phyloP scores from a whole-genome alignment of 2,888 invertebrate genomes.

The Blera fallax region DNA sequence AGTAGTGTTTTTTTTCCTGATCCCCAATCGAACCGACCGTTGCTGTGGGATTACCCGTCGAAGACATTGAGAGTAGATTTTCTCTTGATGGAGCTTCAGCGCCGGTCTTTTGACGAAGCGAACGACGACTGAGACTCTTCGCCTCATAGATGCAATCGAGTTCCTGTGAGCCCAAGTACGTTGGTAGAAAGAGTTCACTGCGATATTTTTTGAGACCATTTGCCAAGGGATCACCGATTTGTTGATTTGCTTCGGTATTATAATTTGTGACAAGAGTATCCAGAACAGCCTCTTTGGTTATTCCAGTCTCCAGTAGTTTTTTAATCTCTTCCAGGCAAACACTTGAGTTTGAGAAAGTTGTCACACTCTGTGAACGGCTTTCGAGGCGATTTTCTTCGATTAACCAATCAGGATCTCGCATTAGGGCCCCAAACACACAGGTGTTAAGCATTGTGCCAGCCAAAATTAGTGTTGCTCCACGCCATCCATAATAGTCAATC shows the following conservation, averaged over 20 bases:
- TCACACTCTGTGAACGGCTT: slow-evolving; percentile 81
- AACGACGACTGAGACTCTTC: slow-evolving; percentile 79
- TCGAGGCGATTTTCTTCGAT: slow-evolving; percentile 81
- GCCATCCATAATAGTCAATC: slow-evolving; percentile 90
- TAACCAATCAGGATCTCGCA: slow-evolving; percentile 93
- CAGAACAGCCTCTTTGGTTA: slow-evolving; percentile 80
- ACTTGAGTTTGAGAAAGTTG: slow-evolving; percentile 81
- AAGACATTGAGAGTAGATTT: slow-evolving; percentile 80
- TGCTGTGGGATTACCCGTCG: slow-evolving; percentile 64
- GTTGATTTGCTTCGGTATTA: slow-evolving; percentile 82
- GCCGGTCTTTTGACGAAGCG: slow-evolving; percentile 78
- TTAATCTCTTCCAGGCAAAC: slow-evolving; percentile 83
- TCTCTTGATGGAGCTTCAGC: slow-evolving; percentile 79
- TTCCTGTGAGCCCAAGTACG: slow-evolving; percentile 79
- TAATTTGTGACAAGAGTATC: slow-evolving; percentile 81
- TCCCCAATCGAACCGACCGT: slow-evolving; percentile 57
- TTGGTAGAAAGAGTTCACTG: slow-evolving; percentile 81
- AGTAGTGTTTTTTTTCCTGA: slow-evolving; percentile 75
- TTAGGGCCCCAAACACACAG: slow-evolving; percentile 92
- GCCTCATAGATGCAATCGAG: slow-evolving; percentile 79
- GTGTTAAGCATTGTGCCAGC: slow-evolving; percentile 92
- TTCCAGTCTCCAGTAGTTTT: slow-evolving; percentile 87
- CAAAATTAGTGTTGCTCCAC: slow-evolving; percentile 90
- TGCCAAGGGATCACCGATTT: slow-evolving; percentile 79
- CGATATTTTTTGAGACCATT: slow-evolving; percentile 78